Percentiles rank a stretch among this genome's conserved stretches.
Conservation (phyloP, 2,888 invertebrate genomes). For the Rhogogaster chlorosoma region DNA sequence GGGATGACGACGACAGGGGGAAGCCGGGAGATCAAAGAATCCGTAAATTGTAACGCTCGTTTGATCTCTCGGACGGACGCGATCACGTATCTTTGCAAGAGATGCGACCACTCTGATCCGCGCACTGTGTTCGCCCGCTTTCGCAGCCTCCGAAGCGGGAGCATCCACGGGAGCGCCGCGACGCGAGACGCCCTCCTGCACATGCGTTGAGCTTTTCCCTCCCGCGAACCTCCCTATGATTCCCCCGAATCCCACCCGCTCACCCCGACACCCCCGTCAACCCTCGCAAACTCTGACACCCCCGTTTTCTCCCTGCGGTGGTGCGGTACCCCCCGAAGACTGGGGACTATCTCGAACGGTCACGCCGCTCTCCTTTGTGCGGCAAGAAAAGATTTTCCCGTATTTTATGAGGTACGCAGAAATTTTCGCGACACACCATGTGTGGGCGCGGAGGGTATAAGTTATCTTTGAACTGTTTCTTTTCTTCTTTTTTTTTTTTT, state of each 20-base stretch:
- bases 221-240: conserved; percentile 58
- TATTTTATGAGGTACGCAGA: neutral
- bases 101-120: conserved; percentile 77
- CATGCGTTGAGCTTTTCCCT: conserved; percentile 75
- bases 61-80: conserved; percentile 29
- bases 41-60: conserved; percentile 2
- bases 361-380: conserved; percentile 69
- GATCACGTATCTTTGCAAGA: conserved; percentile 71
- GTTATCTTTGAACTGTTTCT: neutral
- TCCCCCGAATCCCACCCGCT: conserved; percentile 60
- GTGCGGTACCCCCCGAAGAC: conserved; percentile 34
- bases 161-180: conserved; percentile 76
- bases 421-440: neutral
- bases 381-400: conserved; percentile 67
- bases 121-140: conserved; percentile 74
- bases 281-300: conserved; percentile 54
- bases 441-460: neutral
- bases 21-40: neutral
- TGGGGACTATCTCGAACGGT: conserved; percentile 24
- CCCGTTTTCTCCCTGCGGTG: conserved; percentile 45
- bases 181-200: conserved; percentile 73
- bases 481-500: neutral
- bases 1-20: neutral
- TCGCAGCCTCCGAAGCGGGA: conserved; percentile 75
- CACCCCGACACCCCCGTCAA: conserved; percentile 53